Evolutionary conservation across 2,113 vertebrate genomes (phyloP).

Genomic region (Microcebus jonahi): DNA sequence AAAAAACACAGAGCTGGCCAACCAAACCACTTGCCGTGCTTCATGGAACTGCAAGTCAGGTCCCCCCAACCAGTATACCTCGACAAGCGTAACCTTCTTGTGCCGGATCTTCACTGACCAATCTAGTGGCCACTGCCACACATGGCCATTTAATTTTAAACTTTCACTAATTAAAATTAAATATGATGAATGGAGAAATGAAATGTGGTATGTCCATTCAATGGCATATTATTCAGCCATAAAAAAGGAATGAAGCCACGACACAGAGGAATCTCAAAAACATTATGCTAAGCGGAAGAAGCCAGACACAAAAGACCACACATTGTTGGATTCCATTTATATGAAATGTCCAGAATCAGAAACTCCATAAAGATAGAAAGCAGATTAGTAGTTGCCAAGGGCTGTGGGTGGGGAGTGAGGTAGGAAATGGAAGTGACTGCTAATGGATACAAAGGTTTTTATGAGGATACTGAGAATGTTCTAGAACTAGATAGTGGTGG

Average conservation of each 20-base stretch:
- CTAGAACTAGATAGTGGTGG: neutral
- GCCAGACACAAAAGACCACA: neutral
- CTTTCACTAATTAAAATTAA: neutral
- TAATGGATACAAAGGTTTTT: neutral
- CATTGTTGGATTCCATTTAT: neutral
- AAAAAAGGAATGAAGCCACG: neutral
- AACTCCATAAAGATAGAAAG: neutral
- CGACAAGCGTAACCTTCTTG: neutral
- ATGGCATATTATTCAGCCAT: neutral
- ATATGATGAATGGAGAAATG: neutral
- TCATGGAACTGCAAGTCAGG: neutral
- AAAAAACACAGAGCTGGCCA: neutral
- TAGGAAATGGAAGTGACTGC: neutral
- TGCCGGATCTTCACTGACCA: neutral
- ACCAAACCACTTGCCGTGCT: neutral
- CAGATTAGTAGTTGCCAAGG: neutral
- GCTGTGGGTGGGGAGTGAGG: accelerated
- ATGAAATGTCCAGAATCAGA: neutral
- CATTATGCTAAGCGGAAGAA: neutral
- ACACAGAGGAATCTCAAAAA: neutral
- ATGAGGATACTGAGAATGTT: neutral
- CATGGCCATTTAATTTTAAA: neutral
- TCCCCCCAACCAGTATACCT: neutral
- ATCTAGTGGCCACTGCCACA: neutral
- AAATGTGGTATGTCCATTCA: neutral